A percentile compares a stretch with the other conserved stretches of the same genome.
Conservation (phyloP, 1,140 invertebrate genomes). For the Trinorchestia longiramus region DNA sequence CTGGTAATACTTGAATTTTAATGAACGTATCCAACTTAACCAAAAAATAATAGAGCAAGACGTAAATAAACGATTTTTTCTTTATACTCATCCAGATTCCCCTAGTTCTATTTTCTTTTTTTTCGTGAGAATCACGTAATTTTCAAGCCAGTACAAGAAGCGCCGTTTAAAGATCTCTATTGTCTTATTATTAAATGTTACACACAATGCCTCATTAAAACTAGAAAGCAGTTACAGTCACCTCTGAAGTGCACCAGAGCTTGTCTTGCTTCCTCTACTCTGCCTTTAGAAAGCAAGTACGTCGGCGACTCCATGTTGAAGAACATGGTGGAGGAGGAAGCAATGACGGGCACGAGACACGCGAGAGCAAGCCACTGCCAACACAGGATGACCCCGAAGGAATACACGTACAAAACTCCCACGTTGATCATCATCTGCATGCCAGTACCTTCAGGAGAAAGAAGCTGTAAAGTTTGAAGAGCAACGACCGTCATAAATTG, state of each 20-base stretch:
- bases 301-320: constrained; percentile 1
- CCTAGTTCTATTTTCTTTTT: too few species aligned
- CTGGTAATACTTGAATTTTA: too few species aligned
- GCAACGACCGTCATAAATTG: neutral
- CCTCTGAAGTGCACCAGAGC: constrained; percentile 85
- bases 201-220: constrained; percentile 76
- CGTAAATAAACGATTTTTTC: too few species aligned
- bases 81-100: too few species aligned
- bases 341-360: neutral
- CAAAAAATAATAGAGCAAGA: too few species aligned
- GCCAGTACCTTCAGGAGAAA: neutral
- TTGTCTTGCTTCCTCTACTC: constrained; percentile 76
- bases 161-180: neutral
- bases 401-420: neutral
- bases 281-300: constrained; percentile 37
- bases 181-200: neutral
- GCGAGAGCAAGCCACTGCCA: constrained; percentile 30
- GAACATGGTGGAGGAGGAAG: neutral
- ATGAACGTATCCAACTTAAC: too few species aligned
- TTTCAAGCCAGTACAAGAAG: neutral
- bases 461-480: neutral
- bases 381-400: neutral
- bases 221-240: constrained; percentile 77
- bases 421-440: neutral
- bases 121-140: constrained; percentile 74